Evolutionary conservation across 2,888 invertebrate species (phyloP).

Genomic region (Callyntrura guangdongensis): DNA sequence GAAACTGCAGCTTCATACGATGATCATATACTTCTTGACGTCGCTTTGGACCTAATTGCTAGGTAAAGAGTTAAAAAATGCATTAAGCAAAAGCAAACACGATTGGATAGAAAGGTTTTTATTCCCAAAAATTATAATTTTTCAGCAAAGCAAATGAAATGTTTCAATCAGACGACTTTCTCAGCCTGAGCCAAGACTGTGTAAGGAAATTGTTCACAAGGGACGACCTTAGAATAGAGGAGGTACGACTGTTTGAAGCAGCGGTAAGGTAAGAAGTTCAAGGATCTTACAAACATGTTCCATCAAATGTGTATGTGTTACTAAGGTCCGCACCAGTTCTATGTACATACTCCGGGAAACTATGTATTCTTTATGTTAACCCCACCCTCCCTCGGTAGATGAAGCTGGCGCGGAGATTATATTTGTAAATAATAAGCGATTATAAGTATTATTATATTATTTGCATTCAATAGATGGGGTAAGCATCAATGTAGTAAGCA

Average conservation of each 20-base stretch:
- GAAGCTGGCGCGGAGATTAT: too few relatives aligned
- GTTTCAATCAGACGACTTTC: constrained; percentile 54
- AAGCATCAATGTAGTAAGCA: constrained; percentile 36
- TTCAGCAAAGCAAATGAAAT: constrained; percentile 67
- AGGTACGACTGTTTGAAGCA: constrained; percentile 53
- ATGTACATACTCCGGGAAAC: too few relatives aligned
- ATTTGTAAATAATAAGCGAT: too few relatives aligned
- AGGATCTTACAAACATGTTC: neutral
- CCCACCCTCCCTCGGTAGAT: too few relatives aligned
- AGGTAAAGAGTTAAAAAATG: constrained; percentile 51
- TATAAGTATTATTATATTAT: too few relatives aligned
- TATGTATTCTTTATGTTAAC: too few relatives aligned
- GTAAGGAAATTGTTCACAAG: constrained; percentile 30
- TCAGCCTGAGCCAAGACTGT: constrained; percentile 25
- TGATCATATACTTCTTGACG: constrained; percentile 41
- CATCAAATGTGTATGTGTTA: neutral
- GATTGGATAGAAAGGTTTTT: neutral
- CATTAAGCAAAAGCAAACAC: neutral
- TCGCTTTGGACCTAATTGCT: constrained; percentile 58
- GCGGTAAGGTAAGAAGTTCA: constrained; percentile 42
- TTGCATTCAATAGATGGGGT: constrained; percentile 57
- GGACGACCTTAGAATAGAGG: constrained; percentile 70
- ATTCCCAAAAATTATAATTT: constrained; percentile 28
- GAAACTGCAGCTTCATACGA: constrained; percentile 31
- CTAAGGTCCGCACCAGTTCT: too few relatives aligned